Percentiles rank a stretch among this genome's conserved stretches.
Conservation (phyloP, 2,797 vertebrate genomes). For the Acanthopagrus latus region DNA sequence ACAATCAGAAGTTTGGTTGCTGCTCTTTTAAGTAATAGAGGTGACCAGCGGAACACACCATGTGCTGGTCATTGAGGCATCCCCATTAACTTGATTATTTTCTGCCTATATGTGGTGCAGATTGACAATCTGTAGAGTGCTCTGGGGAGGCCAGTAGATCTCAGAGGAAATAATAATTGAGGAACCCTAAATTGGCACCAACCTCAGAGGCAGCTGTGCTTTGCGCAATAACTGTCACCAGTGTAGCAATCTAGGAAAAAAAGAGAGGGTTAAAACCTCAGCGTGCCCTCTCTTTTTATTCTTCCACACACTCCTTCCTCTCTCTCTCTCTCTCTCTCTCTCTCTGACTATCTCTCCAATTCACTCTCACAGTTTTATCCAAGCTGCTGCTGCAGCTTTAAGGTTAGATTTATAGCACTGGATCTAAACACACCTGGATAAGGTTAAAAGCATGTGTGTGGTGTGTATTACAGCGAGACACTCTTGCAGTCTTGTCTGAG, state of each 20-base stretch:
- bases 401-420: conserved; percentile 38
- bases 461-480: conserved; percentile 27
- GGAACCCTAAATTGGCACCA: conserved; percentile 70
- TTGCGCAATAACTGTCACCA: conserved; percentile 85
- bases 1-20: not conserved
- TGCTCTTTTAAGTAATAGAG: not conserved
- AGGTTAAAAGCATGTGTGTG: conserved; percentile 18
- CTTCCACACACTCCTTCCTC: conserved; percentile 59
- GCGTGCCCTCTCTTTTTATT: conserved; percentile 70
- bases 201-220: conserved; percentile 80
- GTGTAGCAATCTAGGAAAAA: conserved; percentile 76
- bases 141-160: conserved; percentile 49
- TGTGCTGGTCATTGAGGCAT: conserved; percentile 13
- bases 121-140: conserved; percentile 33
- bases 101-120: conserved; percentile 26
- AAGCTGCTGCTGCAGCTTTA: conserved; percentile 22
- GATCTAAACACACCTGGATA: conserved; percentile 56
- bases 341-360: conserved; percentile 4
- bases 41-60: conserved; percentile 8
- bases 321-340: conserved; percentile 54
- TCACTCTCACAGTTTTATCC: conserved; percentile 25
- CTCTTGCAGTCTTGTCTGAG: conserved; percentile 23
- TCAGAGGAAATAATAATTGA: conserved; percentile 69
- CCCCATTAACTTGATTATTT: conserved; percentile 39
- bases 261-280: conserved; percentile 78